A percentile compares a stretch with the other conserved stretches of the same genome.
Evolutionary conservation across 2,888 invertebrate genomes (phyloP).

Genomic region (Punctoribates punctum): DNA sequence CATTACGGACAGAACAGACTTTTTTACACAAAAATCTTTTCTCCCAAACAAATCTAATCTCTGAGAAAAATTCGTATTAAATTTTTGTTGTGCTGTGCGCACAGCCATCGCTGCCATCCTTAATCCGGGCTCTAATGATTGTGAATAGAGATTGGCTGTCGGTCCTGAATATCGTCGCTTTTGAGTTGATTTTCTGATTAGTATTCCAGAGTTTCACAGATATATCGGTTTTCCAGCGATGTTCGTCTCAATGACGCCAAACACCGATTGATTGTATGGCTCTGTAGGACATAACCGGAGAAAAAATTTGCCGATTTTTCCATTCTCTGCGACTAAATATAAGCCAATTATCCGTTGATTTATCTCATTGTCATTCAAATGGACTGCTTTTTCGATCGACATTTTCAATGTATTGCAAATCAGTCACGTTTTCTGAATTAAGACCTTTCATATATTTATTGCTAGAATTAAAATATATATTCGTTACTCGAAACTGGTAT

Average conservation of each 20-base stretch:
- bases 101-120: too few species aligned
- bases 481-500: not conserved
- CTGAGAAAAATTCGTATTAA: too few species aligned
- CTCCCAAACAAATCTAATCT: too few species aligned
- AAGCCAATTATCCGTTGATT: conserved; percentile 9
- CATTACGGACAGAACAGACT: too few species aligned
- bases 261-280: not conserved
- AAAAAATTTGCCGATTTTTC: not conserved
- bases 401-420: not conserved
- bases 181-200: not conserved
- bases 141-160: too few species aligned
- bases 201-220: not conserved
- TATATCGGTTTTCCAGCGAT: not conserved
- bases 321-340: not conserved
- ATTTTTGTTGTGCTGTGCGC: too few species aligned
- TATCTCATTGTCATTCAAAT: conserved; percentile 19
- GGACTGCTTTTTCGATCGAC: not conserved
- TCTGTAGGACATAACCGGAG: not conserved
- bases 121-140: too few species aligned
- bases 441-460: not conserved
- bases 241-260: not conserved
- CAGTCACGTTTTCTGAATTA: conserved; percentile 19
- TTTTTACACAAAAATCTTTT: too few species aligned
- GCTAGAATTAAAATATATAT: not conserved
- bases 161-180: not conserved